Evolutionary conservation across 2,888 invertebrate species (phyloP).

Genomic region (Empis livida): DNA sequence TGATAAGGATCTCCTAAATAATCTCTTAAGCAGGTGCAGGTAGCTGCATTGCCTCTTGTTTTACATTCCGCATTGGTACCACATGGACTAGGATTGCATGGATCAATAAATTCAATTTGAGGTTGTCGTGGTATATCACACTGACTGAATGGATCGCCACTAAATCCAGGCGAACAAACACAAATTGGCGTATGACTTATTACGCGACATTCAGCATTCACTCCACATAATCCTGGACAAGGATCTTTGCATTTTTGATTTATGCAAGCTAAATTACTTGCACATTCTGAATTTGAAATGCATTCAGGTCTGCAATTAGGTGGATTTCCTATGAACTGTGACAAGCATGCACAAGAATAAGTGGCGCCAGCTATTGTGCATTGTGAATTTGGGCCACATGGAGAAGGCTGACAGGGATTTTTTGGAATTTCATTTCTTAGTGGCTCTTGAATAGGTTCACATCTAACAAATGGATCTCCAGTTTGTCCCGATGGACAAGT

Average conservation of each 20-base stretch:
- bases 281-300: slow-evolving; percentile 61
- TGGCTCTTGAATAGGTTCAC: slow-evolving; percentile 40
- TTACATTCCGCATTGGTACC: slow-evolving; percentile 61
- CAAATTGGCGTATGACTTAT: slow-evolving; percentile 63
- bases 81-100: slow-evolving; percentile 49
- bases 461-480: slow-evolving; percentile 66
- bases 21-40: slow-evolving; percentile 57
- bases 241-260: slow-evolving; percentile 67
- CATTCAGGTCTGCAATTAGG: slow-evolving; percentile 73
- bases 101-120: slow-evolving; percentile 38
- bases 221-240: slow-evolving; percentile 56
- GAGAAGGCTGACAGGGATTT: slow-evolving; percentile 64
- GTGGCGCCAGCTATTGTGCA: slow-evolving; percentile 53
- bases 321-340: slow-evolving; percentile 53
- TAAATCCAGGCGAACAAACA: slow-evolving; percentile 50
- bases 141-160: slow-evolving; percentile 64
- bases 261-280: slow-evolving; percentile 55
- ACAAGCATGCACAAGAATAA: slow-evolving; percentile 62
- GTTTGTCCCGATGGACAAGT: slow-evolving; percentile 52
- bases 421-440: slow-evolving; percentile 35
- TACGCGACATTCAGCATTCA: slow-evolving; percentile 60
- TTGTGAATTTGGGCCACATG: slow-evolving; percentile 65
- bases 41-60: slow-evolving; percentile 47
- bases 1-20: slow-evolving; percentile 69
- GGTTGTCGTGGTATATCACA: slow-evolving; percentile 38